A percentile compares a stretch with the other conserved stretches of the same genome.
These are phyloP conservation scores for Sinocyclocheilus maitianheensis DNA, from an alignment of 2,113 vertebrate species.

Conservation along the genomic window DNA sequence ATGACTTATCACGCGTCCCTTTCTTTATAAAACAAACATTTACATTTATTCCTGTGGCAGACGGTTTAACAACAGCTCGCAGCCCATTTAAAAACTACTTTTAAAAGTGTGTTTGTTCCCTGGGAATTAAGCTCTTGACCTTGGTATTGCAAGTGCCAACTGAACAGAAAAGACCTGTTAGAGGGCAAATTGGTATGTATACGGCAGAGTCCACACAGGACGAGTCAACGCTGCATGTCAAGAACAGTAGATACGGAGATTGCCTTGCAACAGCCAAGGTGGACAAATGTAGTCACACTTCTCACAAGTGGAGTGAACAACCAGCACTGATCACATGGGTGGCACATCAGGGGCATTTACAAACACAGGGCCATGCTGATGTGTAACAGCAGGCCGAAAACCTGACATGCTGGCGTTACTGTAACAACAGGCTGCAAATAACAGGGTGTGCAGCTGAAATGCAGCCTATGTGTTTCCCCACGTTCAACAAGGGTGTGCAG, in stretches of 20 bases:
- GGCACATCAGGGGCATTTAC: slow-evolving; percentile 29
- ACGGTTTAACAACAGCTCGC: background rate
- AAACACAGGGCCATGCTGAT: background rate
- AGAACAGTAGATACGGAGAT: slow-evolving; percentile 50
- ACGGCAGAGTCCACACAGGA: slow-evolving; percentile 4
- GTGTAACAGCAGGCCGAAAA: slow-evolving; percentile 10
- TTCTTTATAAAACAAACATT: background rate
- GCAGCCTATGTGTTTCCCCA: background rate
- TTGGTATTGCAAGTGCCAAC: background rate
- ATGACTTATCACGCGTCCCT: background rate
- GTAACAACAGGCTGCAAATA: slow-evolving; percentile 21
- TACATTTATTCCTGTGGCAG: background rate
- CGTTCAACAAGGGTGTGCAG: background rate
- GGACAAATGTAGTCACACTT: slow-evolving; percentile 45
- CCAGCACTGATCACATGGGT: background rate
- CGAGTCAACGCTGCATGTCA: slow-evolving; percentile 35
- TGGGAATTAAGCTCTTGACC: background rate
- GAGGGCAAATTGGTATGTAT: slow-evolving; percentile 9
- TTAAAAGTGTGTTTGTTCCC: background rate
- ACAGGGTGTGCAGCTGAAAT: background rate
- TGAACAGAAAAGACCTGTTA: background rate
- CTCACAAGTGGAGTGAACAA: slow-evolving; percentile 26
- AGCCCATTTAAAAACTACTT: background rate
- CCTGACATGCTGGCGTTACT: slow-evolving; percentile 19
- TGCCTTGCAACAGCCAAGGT: slow-evolving; percentile 30